Base-by-base conservation (phyloP, 2,797 vertebrate genomes). In the Antennarius maculatus region DNA sequence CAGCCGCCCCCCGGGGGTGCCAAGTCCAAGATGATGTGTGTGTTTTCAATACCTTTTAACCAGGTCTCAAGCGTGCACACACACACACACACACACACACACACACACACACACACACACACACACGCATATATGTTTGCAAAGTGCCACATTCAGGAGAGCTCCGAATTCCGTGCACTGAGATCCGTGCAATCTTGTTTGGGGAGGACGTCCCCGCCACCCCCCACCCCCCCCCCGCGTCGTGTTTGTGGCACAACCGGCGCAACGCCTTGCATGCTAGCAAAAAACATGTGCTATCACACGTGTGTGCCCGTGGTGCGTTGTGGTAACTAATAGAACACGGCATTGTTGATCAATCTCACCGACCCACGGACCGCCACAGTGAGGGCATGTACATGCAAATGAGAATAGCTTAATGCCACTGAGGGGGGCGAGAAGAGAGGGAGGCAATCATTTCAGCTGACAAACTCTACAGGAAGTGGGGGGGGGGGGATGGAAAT, bases 381-480 rank as follows among this genome's bases (percentile, higher is more conserved):
- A 95, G 96, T 93, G 69, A 97, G 96, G 95, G 95, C 95, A 95
- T 97, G 23, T 23, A 95, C 94, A 97, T 98, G 96, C 96, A 97
- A 97, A 98, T 98, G 95, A 97, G 95, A 91, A 94, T 88, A 92
- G 93, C 94, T 95, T 94, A 94, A 95, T 95, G 95, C 94, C 95
- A 95, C 94, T 93, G 94, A 93, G 93, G 94, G 94, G 92, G 91
- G 23, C 23, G 23, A 23, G 85, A 91, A 88, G 68, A 84, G 83
- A 84, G 81, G 83, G 76, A 87, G 5, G 54, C 93, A 91, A 94
- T 94, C 89, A 89, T 91, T 93, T 95, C 91, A 85, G 85, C 85
- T 90, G 76, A 94, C 92, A 90, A 94, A 91, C 79, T 84, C 76
- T 88, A 54, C 85, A 79, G 80, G 78, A 88, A 69, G 34, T 84